A percentile compares a stretch with the other conserved stretches of the same genome.
phyloP scores from a whole-genome alignment of 2,888 invertebrate genomes.

The Corbicula japonica region DNA sequence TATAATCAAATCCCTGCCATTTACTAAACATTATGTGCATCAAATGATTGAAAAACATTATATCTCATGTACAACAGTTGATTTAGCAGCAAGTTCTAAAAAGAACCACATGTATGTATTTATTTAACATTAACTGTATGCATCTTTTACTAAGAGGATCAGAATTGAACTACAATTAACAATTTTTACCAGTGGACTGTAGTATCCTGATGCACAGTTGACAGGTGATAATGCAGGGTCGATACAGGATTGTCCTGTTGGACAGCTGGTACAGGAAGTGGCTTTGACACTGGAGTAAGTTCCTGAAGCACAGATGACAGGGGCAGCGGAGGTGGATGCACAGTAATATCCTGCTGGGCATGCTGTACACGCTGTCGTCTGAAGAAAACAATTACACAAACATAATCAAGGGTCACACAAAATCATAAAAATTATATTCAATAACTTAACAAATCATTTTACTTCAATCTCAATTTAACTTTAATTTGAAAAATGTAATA shows the following conservation, averaged over 20 bases:
- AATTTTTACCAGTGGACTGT: constrained; percentile 76
- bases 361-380: constrained; percentile 73
- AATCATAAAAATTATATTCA: no score
- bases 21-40: no score
- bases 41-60: no score
- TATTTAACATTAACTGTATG: no score
- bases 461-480: no score
- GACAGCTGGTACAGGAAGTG: constrained; percentile 75
- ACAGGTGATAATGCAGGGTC: constrained; percentile 76
- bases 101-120: no score
- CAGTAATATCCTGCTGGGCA: constrained; percentile 84
- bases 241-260: constrained; percentile 79
- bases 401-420: no score
- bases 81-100: background rate
- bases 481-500: no score
- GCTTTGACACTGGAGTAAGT: constrained; percentile 71
- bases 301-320: constrained; percentile 75
- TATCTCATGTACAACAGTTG: no score
- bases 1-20: no score
- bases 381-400: constrained; percentile 49
- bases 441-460: no score
- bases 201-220: constrained; percentile 77
- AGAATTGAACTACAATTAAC: background rate
- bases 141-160: no score
- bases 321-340: constrained; percentile 61